Percentiles rank a stretch among this genome's conserved stretches.
Conservation (phyloP, 2,888 invertebrate genomes). For the Apeira syringaria region DNA sequence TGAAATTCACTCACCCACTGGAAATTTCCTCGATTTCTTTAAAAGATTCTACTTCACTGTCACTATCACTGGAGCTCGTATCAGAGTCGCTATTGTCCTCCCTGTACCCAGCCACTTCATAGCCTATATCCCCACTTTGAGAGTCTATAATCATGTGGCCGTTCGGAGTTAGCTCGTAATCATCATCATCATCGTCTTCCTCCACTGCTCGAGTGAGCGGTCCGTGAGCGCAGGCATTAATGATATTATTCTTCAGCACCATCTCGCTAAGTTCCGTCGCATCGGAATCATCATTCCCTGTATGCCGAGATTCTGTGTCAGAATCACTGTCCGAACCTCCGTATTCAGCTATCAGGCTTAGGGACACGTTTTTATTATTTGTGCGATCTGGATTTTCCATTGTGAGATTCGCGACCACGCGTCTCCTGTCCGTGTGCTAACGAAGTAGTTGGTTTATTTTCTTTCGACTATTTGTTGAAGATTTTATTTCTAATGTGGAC, state of each 20-base stretch:
- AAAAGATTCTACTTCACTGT: conserved; percentile 72
- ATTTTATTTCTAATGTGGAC: not conserved
- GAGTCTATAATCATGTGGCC: conserved; percentile 76
- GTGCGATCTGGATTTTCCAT: conserved; percentile 72
- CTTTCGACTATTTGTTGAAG: not conserved
- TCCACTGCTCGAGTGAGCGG: conserved; percentile 53
- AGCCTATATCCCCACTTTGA: conserved; percentile 70
- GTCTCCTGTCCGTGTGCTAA: conserved; percentile 17
- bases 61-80: conserved; percentile 66
- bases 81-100: conserved; percentile 65
- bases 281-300: conserved; percentile 65
- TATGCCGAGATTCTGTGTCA: conserved; percentile 54
- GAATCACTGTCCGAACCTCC: conserved; percentile 75
- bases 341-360: conserved; percentile 74
- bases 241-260: conserved; percentile 78
- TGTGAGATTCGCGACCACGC: conserved; percentile 45
- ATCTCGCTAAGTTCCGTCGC: conserved; percentile 71
- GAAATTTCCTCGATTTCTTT: conserved; percentile 72
- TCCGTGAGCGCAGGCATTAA: conserved; percentile 78
- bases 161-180: conserved; percentile 46
- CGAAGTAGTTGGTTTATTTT: conserved; percentile 9
- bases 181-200: conserved; percentile 43
- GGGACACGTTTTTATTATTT: conserved; percentile 76
- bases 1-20: conserved; percentile 60
- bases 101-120: conserved; percentile 73